A percentile compares a stretch with the other conserved stretches of the same genome.
phyloP scores from a whole-genome alignment of 2,888 invertebrate species.

The Cheilosia urbana region DNA sequence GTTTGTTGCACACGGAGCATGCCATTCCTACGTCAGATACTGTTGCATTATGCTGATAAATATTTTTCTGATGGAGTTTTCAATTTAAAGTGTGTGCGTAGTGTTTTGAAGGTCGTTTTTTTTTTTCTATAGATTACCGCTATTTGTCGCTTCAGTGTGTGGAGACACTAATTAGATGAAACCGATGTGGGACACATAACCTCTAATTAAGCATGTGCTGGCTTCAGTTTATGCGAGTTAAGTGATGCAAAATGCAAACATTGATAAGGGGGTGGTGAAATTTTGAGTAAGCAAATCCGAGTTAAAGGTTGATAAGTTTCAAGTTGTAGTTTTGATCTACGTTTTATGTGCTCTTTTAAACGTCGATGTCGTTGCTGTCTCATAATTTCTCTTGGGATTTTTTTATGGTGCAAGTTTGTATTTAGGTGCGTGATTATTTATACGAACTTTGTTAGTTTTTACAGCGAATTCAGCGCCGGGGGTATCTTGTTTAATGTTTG shows the following conservation, averaged over 20 bases:
- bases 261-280: neutral
- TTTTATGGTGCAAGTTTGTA: neutral
- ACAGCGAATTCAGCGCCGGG: neutral
- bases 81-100: neutral
- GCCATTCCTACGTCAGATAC: neutral
- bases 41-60: conserved; percentile 1
- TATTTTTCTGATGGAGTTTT: neutral
- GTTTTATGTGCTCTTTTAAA: neutral
- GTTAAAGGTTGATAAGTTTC: neutral
- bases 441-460: neutral
- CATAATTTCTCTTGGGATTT: neutral
- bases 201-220: neutral
- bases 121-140: neutral
- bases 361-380: neutral
- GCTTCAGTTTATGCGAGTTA: no score
- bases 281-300: conserved; percentile 1
- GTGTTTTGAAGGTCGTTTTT: neutral
- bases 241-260: no score
- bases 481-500: neutral
- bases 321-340: neutral
- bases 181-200: neutral
- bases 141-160: neutral
- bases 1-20: neutral
- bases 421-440: neutral
- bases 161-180: neutral